Base-by-base conservation (phyloP, 2,113 vertebrate species). In the Corythornis cristatus region DNA sequence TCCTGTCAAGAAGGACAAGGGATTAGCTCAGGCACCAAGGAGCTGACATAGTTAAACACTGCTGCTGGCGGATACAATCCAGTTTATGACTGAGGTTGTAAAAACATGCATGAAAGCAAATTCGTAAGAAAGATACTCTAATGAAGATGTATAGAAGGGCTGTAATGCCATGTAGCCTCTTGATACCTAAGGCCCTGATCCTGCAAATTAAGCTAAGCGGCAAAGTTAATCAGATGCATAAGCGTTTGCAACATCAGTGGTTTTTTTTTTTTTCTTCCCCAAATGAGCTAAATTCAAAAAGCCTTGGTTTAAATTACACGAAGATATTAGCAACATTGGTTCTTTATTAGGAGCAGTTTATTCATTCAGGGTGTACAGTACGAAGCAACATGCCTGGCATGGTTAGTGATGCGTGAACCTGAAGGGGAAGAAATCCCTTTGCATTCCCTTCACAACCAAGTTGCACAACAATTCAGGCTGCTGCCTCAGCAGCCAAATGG, bases 371-470 rank as follows among this genome's bases (percentile, higher is more conserved):
- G 73, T 75, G 84, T 93, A 97, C 93, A 92, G 89, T 93, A 73
- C 0, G 17, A 88, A 95, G 92, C 87, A 96, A 90, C 96, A 93
- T 3, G 95, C 93, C 91, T 92, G 95, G 93, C 89, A 87, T 94
- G 95, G 92, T 90, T 96, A 97, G 95, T 68, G 96, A 97, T 94
- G 95, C 94, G 76, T 97, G 96, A 96, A 97, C 86, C 86, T 93
- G 93, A 81, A 94, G 89, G 90, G 94, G 73, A 87, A 96, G 89
- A 85, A 91, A 93, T 93, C 91, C 79, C 91, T 97, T 90, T 96
- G 92, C 96, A 97, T 97, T 96, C 95, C 79, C 86, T 96, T 96
- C 97, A 95, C 95, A 96, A 94, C 82, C 93, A 96, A 94, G 88
- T 96, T 95, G 90, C 91, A 94, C 95, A 97, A 93, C 93, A 94